Evolutionary conservation across 2,888 invertebrate species (phyloP).

Genomic region (Linyphia triangularis): DNA sequence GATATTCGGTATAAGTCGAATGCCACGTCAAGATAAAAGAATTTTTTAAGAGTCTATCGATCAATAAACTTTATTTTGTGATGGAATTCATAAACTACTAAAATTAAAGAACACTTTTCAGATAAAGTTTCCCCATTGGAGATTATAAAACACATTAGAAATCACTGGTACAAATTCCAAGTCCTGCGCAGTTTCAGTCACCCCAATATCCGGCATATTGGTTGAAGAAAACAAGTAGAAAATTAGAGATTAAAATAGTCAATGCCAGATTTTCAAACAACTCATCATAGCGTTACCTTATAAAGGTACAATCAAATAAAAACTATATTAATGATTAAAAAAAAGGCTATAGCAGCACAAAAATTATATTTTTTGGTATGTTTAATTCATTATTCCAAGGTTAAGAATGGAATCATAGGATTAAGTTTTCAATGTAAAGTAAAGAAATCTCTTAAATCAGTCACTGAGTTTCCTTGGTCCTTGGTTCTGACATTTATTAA

Average conservation of each 20-base stretch:
- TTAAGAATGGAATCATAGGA: background rate
- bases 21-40: constrained; percentile 74
- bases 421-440: no score
- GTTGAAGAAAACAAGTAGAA: constrained; percentile 70
- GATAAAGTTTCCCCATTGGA: constrained; percentile 46
- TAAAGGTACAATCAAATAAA: constrained; percentile 40
- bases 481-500: no score
- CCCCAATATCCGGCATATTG: constrained; percentile 75
- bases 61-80: constrained; percentile 57
- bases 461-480: no score
- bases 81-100: constrained; percentile 64
- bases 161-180: constrained; percentile 60
- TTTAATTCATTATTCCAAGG: background rate
- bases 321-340: constrained; percentile 14
- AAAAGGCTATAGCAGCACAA: background rate
- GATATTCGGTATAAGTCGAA: constrained; percentile 66
- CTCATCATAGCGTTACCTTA: constrained; percentile 55
- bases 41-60: constrained; percentile 47
- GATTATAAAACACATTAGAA: constrained; percentile 63
- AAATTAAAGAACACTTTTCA: constrained; percentile 60
- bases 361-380: background rate
- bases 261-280: constrained; percentile 62
- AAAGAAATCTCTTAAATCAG: no score
- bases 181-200: constrained; percentile 74
- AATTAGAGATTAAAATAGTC: constrained; percentile 74